These are phyloP conservation scores for Buphagus erythrorhynchus DNA, from an alignment of 2,797 vertebrate genomes.

Conservation along the genomic window DNA sequence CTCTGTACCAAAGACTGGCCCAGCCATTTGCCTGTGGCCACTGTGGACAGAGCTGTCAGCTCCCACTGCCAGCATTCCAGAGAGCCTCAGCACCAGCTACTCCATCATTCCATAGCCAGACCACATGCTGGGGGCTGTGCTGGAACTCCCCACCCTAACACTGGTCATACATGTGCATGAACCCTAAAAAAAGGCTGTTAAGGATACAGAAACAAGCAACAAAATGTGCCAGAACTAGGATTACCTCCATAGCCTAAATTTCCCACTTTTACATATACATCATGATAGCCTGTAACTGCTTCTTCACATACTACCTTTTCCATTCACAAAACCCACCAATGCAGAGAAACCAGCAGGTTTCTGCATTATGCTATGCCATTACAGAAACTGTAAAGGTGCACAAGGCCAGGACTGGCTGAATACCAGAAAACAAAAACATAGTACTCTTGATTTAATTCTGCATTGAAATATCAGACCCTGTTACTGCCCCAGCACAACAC, in stretches of 20 bases:
- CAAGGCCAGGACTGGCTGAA: background rate
- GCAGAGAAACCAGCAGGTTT: background rate
- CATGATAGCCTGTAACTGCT: background rate
- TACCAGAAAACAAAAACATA: background rate
- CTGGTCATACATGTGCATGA: rapidly evolving
- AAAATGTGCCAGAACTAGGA: background rate
- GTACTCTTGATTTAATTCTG: background rate
- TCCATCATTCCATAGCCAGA: background rate
- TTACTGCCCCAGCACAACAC: background rate
- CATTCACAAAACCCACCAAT: background rate
- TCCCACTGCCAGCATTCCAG: background rate
- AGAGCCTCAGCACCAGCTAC: background rate
- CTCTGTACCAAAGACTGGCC: background rate
- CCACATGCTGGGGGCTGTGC: rapidly evolving
- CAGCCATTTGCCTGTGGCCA: background rate
- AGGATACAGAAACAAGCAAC: background rate
- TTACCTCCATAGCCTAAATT: background rate
- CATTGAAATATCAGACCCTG: background rate
- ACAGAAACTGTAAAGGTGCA: background rate
- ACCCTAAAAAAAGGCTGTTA: background rate
- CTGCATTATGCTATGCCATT: rapidly evolving
- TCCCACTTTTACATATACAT: background rate
- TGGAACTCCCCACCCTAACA: background rate
- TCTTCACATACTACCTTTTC: background rate
- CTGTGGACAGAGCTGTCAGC: background rate